A percentile compares a stretch with the other conserved stretches of the same genome.
phyloP scores from a whole-genome alignment of 2,113 vertebrate species.

The Hystrix brachyura region DNA sequence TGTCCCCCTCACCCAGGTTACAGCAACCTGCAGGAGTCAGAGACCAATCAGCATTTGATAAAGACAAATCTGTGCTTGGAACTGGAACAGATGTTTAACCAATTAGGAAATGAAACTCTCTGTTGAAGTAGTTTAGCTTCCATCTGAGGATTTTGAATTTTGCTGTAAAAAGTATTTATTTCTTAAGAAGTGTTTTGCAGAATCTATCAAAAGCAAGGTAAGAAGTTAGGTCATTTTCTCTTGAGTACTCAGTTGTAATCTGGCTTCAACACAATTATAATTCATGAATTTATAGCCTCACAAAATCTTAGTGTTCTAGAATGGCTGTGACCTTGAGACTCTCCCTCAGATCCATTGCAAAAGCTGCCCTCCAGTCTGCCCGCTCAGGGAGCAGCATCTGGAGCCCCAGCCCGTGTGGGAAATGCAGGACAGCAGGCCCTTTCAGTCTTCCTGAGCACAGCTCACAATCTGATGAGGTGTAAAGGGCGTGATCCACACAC shows the following conservation, averaged over 20 bases:
- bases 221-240: not conserved
- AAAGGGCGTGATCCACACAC: not conserved
- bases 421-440: not conserved
- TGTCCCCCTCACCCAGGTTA: slow-evolving; percentile 53
- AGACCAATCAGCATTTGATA: slow-evolving; percentile 80
- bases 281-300: not conserved
- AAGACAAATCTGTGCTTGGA: slow-evolving; percentile 79
- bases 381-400: not conserved
- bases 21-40: slow-evolving; percentile 69
- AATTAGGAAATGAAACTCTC: slow-evolving; percentile 74
- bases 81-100: slow-evolving; percentile 77
- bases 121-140: slow-evolving; percentile 56
- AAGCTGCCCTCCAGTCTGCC: not conserved
- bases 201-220: not conserved
- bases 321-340: not conserved
- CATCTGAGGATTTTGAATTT: slow-evolving; percentile 57
- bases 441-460: not conserved
- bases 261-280: not conserved
- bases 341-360: not conserved
- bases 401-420: not conserved
- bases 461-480: not conserved
- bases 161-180: slow-evolving; percentile 54
- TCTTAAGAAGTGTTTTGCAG: slow-evolving; percentile 21
- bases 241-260: not conserved
- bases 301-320: not conserved